Percentiles rank a stretch among this genome's conserved stretches.
Evolutionary conservation across 2,888 invertebrate species (phyloP).

Genomic region (Limnephilus lunatus): DNA sequence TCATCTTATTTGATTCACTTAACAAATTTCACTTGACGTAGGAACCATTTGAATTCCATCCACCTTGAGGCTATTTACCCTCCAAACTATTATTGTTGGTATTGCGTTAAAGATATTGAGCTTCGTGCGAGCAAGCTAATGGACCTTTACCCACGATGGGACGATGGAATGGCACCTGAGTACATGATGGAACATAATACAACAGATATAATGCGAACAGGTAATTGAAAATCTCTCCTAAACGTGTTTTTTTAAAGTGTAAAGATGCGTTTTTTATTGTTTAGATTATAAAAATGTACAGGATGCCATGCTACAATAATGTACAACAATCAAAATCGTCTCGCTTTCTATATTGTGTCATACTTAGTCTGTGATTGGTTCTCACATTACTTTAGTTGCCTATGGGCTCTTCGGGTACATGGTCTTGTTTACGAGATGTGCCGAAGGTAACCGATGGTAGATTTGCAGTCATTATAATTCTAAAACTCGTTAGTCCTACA

Average conservation of each 20-base stretch:
- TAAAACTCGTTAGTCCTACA: no score
- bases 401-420: no score
- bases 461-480: no score
- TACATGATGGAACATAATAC: neutral
- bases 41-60: constrained; percentile 10
- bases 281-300: neutral
- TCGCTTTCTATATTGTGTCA: no score
- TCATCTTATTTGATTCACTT: neutral
- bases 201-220: neutral
- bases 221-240: constrained; percentile 44
- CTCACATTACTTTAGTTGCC: no score
- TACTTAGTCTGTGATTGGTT: no score
- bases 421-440: no score
- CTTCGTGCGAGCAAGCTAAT: neutral
- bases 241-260: constrained; percentile 36
- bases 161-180: neutral
- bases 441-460: no score
- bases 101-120: constrained; percentile 8
- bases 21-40: neutral
- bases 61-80: neutral
- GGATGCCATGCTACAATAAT: neutral
- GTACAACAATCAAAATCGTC: no score
- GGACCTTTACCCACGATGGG: neutral
- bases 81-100: neutral
- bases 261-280: neutral